Conservation (phyloP, 1,140 invertebrate species). For the Drosophila teissieri region DNA sequence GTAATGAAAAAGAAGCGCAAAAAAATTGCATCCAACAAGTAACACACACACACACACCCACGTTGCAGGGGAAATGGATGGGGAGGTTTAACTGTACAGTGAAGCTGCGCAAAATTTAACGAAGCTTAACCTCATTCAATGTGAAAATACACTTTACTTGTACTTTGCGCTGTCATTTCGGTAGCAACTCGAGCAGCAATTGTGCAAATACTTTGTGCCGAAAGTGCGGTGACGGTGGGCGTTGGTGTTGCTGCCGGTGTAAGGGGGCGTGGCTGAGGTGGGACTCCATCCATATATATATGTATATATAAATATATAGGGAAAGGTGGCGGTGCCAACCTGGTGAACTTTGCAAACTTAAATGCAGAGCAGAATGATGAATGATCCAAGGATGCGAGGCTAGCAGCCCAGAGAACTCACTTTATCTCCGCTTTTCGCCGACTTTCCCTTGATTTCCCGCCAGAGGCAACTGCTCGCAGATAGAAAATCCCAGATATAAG, state of each 20-base stretch:
- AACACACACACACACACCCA: conserved; percentile 21
- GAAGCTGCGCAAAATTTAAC: conserved; percentile 75
- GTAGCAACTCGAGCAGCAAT: conserved; percentile 78
- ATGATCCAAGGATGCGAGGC: conserved; percentile 54
- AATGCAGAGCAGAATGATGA: conserved; percentile 72
- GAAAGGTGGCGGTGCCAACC: conserved; percentile 21
- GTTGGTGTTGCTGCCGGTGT: not conserved
- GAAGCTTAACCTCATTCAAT: conserved; percentile 83
- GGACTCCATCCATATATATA: not conserved
- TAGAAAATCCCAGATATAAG: not conserved
- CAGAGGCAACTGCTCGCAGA: not conserved
- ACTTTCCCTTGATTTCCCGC: conserved; percentile 50
- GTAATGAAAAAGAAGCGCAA: conserved; percentile 71
- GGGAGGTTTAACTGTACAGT: conserved; percentile 22
- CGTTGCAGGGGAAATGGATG: not conserved
- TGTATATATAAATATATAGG: not conserved
- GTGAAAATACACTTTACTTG: conserved; percentile 79
- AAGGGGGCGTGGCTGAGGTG: not conserved
- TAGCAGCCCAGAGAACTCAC: conserved; percentile 27
- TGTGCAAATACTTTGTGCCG: conserved; percentile 78
- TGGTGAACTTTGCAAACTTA: conserved; percentile 66
- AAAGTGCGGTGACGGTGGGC: conserved; percentile 12
- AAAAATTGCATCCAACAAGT: conserved; percentile 51
- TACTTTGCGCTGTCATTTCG: conserved; percentile 82
- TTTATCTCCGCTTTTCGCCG: conserved; percentile 27